Base-by-base conservation (phyloP, 2,797 vertebrate species). In the Lerista edwardsae region DNA sequence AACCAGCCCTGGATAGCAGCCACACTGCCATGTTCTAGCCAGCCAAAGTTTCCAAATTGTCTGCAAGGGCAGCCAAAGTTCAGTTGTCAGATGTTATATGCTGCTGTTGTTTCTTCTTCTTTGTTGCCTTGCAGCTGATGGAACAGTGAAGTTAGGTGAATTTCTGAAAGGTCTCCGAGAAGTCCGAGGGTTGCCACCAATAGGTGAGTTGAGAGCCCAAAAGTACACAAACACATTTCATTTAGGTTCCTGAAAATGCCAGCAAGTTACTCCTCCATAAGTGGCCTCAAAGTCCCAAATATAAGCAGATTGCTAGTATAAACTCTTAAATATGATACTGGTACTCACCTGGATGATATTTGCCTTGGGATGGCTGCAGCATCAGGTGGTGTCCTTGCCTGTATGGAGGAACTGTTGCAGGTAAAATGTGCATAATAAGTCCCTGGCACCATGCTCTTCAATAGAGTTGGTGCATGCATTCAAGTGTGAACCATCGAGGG, bases 111-210 rank as follows among this genome's bases (percentile, higher is more conserved):
- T 39, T 65, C 17, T 57, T 41, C 5, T 41, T 41, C 17, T 61
- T 67, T 73, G 59, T 7, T n/a, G 0, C 41, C 44, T 84, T 91
- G 25, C 61, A 92, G 89, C 0, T 11, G 29, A 84, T 77, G 86
- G 80, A 39, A 88, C 55, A 57, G 72, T 84, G 39, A 6, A 17
- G 47, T 41, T 87, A 64, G 65, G 21, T 9, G 62, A 55, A 6
- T 29, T 85, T 74, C 62, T 84, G 67, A 80, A 85, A 29, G 77
- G 41, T 69, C 8, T 89, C 31, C 86, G 74, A 68, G 65, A 23
- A 4, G 12, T 87, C 31, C 79, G 39, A 31, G 36, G 59, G 27
- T 27, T 34, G 34, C 3, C n/a, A 4, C 41, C 57, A 80, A 2
- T 8, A 4, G 77, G 88, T 92, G 23, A 88, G 88, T 71, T 78